These are phyloP conservation scores for Trissoscelio sp. DNA, from an alignment of 2,888 invertebrate species.

Conservation along the genomic window DNA sequence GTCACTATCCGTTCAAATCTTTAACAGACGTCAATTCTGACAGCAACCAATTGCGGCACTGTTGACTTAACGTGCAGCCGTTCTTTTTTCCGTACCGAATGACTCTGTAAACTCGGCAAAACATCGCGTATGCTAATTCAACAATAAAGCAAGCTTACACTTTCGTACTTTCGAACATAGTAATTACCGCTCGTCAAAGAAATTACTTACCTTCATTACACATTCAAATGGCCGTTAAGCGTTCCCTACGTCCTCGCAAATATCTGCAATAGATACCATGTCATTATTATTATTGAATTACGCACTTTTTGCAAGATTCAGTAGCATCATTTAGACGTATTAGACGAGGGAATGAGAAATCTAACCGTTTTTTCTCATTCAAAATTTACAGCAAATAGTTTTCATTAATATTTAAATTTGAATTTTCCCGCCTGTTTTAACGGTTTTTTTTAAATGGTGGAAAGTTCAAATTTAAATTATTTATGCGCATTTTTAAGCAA, in stretches of 20 bases:
- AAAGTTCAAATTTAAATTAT: too few species aligned
- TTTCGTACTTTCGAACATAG: constrained; percentile 68
- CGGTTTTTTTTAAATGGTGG: not conserved
- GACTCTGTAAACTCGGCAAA: constrained; percentile 69
- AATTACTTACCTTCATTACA: constrained; percentile 71
- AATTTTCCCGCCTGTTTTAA: constrained; percentile 8
- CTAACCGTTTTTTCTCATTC: not conserved
- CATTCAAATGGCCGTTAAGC: constrained; percentile 66
- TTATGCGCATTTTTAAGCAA: too few species aligned
- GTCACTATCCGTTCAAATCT: not conserved
- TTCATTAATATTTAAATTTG: not conserved
- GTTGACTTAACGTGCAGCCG: constrained; percentile 50
- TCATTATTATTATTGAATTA: constrained; percentile 65
- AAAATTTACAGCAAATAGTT: constrained; percentile 5
- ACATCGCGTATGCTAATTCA: constrained; percentile 67
- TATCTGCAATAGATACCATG: constrained; percentile 53
- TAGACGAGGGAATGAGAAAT: not conserved
- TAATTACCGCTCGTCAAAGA: constrained; percentile 70
- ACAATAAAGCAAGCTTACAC: constrained; percentile 67
- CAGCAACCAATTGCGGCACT: constrained; percentile 46
- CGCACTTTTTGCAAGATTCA: constrained; percentile 19
- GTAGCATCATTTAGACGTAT: constrained; percentile 40
- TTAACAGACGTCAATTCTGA: constrained; percentile 46
- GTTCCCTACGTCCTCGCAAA: constrained; percentile 50
- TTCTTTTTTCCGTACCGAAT: constrained; percentile 51